Evolutionary conservation across 2,888 invertebrate genomes (phyloP), one percentile per base, ranked within the genome.

Genomic region (Agonopterix alstromeriana): DNA sequence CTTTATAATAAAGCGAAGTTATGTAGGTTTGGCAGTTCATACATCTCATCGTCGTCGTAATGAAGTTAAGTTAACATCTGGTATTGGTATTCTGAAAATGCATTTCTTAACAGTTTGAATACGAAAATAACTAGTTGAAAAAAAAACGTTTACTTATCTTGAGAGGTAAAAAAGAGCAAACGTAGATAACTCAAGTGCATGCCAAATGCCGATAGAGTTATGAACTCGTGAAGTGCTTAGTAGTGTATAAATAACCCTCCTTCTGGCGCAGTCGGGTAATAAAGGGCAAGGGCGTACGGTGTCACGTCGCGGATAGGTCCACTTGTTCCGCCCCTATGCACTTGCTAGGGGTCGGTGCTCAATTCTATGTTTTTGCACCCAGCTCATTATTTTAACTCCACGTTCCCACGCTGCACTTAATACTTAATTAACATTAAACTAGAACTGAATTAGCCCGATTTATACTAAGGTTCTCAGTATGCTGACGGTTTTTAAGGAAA

Each of bases 241-340:
- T 45, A 47, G 48, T 53, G 45, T 45, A 42, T 47, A 41, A 14
- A 45, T n/a, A n/a, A n/a, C n/a, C n/a, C n/a, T n/a, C n/a, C n/a
- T n/a, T n/a, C n/a, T n/a, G n/a, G n/a, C n/a, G n/a, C n/a, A n/a
- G n/a, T n/a, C n/a, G n/a, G n/a, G n/a, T n/a, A n/a, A n/a, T 44
- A 50, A 45, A 43, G 45, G 50, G 51, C 42, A 47, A 48, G 46
- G 49, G 52, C 53, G 50, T 46, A 50, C 52, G 47, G 42, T 42
- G 56, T 56, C 52, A 54, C 51, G 56, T 56, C 52, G 54, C 50
- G 55, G 59, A 71, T 72, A 69, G 70, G 69, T 71, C 70, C 81
- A 85, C 83, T 82, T 82, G 85, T 86, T 83, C 76, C 83, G 87
- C 88, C 88, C 87, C 80, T 84, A 87, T 88, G 84, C 87, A 83